Base-by-base conservation (phyloP, 2,888 invertebrate species). In the Perizoma affinitatum region DNA sequence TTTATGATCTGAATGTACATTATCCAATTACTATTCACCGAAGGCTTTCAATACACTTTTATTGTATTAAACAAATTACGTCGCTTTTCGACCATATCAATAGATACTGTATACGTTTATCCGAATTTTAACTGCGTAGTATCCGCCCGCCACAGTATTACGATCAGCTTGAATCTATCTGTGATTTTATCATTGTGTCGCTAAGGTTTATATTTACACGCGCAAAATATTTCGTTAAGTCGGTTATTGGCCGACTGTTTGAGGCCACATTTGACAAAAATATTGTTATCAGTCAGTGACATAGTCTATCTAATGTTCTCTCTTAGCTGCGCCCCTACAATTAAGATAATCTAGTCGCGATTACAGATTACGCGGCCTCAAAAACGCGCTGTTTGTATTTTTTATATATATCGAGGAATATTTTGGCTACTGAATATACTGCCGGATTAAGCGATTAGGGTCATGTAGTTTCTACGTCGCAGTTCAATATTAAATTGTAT, bases 291-390 rank as follows among this genome's bases (percentile, higher is more conserved):
- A 66, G 59, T 58, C 49, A 53, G 64, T 68, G 75, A 76, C 61
- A 60, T 49, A 69, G 73, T 58, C 42, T 58, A 58, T 58, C 42
- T 58, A 58, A 45, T 58, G 43, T 54, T 58, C 48, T 63, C 55
- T 54, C 58, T 43, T 55, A 72, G 72, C 84, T 88, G 82, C 87
- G 82, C 90, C 89, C 82, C 82, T 84, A 68, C 80, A 78, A 86
- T 88, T 87, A 84, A 74, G 83, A 87, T 88, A 84, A 85, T 86
- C 80, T 59, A 52, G 57, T 46, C 65, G 63, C 71, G 75, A 83
- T 85, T 83, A 80, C 63, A 73, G 81, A 86, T 86, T 84, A 81
- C 54, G 47, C 56, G 72, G 70, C 76, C 75, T 73, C 66, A 74
- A 77, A 80, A 71, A 75, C 67, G 74, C 71, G 71, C 55, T 76